These are phyloP conservation scores for Gonocerus acuteangulatus DNA, from an alignment of 2,888 invertebrate species.

Conservation along the genomic window DNA sequence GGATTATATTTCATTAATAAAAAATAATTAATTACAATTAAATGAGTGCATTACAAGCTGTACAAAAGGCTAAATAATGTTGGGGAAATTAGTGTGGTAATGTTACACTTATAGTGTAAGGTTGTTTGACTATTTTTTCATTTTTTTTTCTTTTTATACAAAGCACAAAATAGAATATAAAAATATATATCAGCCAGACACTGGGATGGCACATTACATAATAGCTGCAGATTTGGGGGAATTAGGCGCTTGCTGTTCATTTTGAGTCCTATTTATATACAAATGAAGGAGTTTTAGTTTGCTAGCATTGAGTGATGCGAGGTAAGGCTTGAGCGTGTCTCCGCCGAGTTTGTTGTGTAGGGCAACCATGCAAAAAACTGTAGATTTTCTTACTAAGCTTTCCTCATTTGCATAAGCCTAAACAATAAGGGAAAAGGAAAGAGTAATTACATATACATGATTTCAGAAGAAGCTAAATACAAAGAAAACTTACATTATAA, in stretches of 20 bases:
- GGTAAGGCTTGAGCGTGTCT: conserved; percentile 70
- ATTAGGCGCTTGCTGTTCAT: conserved; percentile 9
- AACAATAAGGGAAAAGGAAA: no score
- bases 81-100: not conserved
- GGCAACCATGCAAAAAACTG: conserved; percentile 95
- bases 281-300: conserved; percentile 79
- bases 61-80: not conserved
- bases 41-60: conserved; percentile 18
- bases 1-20: conserved; percentile 19
- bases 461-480: no score
- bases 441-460: no score
- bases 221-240: conserved; percentile 15
- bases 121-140: not conserved
- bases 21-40: conserved; percentile 14
- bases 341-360: conserved; percentile 85
- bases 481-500: no score
- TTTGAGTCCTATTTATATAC: conserved; percentile 52
- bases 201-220: conserved; percentile 18
- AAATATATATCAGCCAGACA: conserved; percentile 22
- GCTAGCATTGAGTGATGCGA: conserved; percentile 74
- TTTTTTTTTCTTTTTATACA: conserved; percentile 19
- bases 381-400: conserved; percentile 89
- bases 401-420: conserved; percentile 86
- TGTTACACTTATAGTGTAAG: not conserved
- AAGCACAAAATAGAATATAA: conserved; percentile 22